Percentiles rank a stretch among this genome's conserved stretches.
Conservation (phyloP, 2,797 vertebrate genomes). For the Mastacembelus armatus region DNA sequence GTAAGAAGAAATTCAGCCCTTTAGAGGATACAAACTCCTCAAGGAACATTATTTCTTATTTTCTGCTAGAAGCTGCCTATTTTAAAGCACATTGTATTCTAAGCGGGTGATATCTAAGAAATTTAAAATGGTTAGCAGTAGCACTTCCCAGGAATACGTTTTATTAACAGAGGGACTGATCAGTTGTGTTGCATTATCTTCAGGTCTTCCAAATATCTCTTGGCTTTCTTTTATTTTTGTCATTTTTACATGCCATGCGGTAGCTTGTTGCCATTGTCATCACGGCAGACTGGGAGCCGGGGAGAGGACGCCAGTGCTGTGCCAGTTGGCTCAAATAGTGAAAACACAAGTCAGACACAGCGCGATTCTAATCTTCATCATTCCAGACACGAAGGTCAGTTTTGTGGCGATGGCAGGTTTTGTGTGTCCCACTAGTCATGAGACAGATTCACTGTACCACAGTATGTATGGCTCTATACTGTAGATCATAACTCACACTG, state of each 20-base stretch:
- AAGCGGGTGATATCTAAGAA: conserved; percentile 40
- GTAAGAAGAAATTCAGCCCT: conserved; percentile 57
- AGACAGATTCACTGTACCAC: conserved; percentile 45
- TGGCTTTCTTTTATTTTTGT: conserved; percentile 77
- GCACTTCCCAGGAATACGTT: conserved; percentile 18
- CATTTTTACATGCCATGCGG: conserved; percentile 79
- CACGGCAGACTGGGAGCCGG: conserved; percentile 80
- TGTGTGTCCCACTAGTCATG: conserved; percentile 66
- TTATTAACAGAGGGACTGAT: conserved; percentile 43
- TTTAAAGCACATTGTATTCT: conserved; percentile 49
- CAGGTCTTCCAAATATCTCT: conserved; percentile 69
- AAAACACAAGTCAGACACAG: conserved; percentile 83
- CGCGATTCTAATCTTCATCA: conserved; percentile 83
- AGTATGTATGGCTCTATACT: conserved; percentile 24
- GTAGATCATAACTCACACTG: background rate
- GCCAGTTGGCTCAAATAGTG: conserved; percentile 83
- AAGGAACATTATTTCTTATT: conserved; percentile 43
- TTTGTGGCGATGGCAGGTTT: conserved; percentile 68
- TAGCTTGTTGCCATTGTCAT: conserved; percentile 83
- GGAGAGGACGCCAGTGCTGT: conserved; percentile 74
- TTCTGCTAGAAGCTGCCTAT: conserved; percentile 36
- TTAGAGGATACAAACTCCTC: conserved; percentile 60
- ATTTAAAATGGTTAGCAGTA: conserved; percentile 24
- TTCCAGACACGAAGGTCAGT: conserved; percentile 84
- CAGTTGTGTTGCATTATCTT: conserved; percentile 62